Evolutionary conservation across 2,888 invertebrate species (phyloP).

Genomic region (Sipunculus nudus): DNA sequence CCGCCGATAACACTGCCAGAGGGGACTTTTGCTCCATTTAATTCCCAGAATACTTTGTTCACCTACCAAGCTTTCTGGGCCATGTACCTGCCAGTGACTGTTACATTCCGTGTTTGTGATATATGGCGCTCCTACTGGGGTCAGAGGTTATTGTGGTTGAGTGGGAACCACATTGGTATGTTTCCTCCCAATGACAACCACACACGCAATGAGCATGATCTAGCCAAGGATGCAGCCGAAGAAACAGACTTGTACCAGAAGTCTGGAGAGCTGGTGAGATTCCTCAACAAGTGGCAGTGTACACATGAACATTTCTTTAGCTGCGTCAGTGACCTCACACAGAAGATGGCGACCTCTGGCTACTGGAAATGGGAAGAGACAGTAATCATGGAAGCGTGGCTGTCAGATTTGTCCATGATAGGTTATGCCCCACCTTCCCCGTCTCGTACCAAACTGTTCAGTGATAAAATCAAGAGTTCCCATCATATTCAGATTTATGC

Average conservation of each 20-base stretch:
- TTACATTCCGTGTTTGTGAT: constrained; percentile 46
- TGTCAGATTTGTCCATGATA: constrained; percentile 31
- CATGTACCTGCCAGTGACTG: constrained; percentile 44
- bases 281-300: constrained; percentile 41
- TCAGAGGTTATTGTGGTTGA: constrained; percentile 46
- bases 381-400: constrained; percentile 38
- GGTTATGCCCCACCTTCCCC: constrained; percentile 32
- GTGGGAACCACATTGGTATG: constrained; percentile 44
- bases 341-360: constrained; percentile 25
- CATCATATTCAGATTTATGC: no score
- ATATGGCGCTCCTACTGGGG: constrained; percentile 53
- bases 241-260: constrained; percentile 44
- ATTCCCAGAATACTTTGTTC: constrained; percentile 54
- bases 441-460: no score
- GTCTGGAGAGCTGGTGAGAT: constrained; percentile 33
- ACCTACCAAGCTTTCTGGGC: constrained; percentile 48
- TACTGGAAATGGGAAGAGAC: constrained; percentile 29
- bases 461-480: no score
- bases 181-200: constrained; percentile 42
- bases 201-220: constrained; percentile 41
- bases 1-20: constrained; percentile 45
- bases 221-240: constrained; percentile 40
- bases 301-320: constrained; percentile 26
- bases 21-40: constrained; percentile 46
- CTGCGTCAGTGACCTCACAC: constrained; percentile 35